Conservation (phyloP, 2,888 invertebrate genomes). For the Latrodectus hesperus region DNA sequence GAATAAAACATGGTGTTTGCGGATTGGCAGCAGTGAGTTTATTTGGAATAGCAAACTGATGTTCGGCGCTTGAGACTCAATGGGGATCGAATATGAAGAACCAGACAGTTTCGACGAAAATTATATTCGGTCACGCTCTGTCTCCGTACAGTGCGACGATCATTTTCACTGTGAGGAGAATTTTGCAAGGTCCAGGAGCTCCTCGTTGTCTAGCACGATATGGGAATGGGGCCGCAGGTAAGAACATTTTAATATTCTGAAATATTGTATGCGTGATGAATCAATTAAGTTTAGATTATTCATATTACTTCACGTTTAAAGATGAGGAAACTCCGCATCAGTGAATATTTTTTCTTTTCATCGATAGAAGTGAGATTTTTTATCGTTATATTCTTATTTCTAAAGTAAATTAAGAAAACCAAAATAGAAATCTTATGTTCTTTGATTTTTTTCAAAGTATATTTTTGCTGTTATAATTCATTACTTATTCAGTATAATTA, state of each 20-base stretch:
- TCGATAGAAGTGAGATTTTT: too few relatives aligned
- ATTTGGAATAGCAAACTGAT: too few relatives aligned
- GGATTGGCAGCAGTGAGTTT: too few relatives aligned
- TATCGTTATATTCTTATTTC: too few relatives aligned
- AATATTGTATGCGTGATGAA: not conserved
- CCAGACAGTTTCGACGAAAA: conserved; percentile 41
- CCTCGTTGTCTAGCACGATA: conserved; percentile 45
- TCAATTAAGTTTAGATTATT: not conserved
- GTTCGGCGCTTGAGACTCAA: not conserved
- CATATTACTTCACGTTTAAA: too few relatives aligned
- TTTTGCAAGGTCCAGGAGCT: conserved; percentile 38
- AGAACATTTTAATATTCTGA: conserved; percentile 18
- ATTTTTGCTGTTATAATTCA: too few relatives aligned
- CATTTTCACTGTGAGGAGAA: conserved; percentile 34
- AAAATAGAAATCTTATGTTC: too few relatives aligned
- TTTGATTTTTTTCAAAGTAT: too few relatives aligned
- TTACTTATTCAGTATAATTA: too few relatives aligned
- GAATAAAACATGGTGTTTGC: not conserved
- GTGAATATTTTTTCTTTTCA: too few relatives aligned
- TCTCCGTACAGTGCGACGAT: conserved; percentile 56
- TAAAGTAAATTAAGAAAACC: too few relatives aligned
- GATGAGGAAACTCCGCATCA: too few relatives aligned
- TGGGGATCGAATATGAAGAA: conserved; percentile 57
- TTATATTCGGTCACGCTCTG: conserved; percentile 32
- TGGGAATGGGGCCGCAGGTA: conserved; percentile 66